Conservation (phyloP, 2,797 vertebrate species). For the Hoplostethus atlanticus region DNA sequence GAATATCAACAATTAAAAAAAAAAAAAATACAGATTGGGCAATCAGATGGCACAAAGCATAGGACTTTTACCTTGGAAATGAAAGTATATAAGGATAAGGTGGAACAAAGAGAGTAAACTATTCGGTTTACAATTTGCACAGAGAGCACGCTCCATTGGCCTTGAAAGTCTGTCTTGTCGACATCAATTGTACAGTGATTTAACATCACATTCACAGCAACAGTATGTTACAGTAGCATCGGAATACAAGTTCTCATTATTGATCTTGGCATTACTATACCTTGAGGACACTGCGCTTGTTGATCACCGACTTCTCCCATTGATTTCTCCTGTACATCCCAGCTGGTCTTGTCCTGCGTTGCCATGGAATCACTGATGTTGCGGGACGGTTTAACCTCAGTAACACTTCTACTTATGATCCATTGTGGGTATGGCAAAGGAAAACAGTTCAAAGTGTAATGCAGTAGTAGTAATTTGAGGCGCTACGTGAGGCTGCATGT, state of each 20-base stretch:
- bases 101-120: background rate
- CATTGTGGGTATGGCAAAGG: constrained; percentile 6
- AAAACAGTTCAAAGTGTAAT: constrained; percentile 7
- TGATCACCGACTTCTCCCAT: constrained; percentile 23
- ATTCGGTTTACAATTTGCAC: background rate
- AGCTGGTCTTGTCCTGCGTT: constrained; percentile 45
- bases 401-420: constrained; percentile 11
- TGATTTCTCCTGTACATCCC: constrained; percentile 24
- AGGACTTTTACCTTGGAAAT: background rate
- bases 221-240: background rate
- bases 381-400: background rate
- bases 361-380: constrained; percentile 15
- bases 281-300: constrained; percentile 36
- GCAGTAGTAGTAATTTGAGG: background rate
- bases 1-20: too few relatives aligned
- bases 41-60: constrained; percentile 20
- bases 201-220: background rate
- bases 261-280: constrained; percentile 43
- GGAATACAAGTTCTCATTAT: background rate
- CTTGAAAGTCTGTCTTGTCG: background rate
- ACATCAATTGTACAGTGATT: background rate
- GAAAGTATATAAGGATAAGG: background rate
- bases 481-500: constrained; percentile 26
- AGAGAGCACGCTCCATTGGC: background rate
- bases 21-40: background rate